Evolutionary conservation across 1,140 invertebrate genomes (phyloP), one percentile per base, ranked within the genome.

Genomic region (Euglossa dilemma): DNA sequence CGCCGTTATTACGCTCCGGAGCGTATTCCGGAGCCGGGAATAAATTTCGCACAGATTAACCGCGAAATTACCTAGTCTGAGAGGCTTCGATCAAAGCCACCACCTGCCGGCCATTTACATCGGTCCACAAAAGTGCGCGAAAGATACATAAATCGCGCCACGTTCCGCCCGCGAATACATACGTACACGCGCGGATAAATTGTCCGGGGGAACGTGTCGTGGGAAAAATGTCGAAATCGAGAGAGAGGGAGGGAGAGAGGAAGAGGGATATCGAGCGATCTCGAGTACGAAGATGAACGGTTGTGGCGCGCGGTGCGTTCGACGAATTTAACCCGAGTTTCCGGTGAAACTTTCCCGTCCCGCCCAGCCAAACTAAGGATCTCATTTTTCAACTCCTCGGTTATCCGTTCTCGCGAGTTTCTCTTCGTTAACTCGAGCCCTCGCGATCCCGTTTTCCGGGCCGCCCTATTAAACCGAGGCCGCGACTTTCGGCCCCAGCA

Each of bases 11-110:
- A 43, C n/a, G 47, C 28, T 43, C 45, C 14, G 67, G 23, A 47
- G n/a, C n/a, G n/a, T 25, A n/a, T n/a, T n/a, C 25, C 45, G 12
- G 52, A 43, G n/a, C 52, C 20, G 52, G 18, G 80, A 67, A 67
- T 76, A 67, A 82, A 76, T 82, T 82, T 82, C n/a, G 25, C 59
- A 1, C 54, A 5, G 73, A 23, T 63, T n/a, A 70, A 47, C 80
- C 72, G 20, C 59, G 52, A 57, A 82, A 82, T 82, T 82, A 82
- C 25, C 52, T 11, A 20, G 52, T 50, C 23, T 8, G 80, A 82
- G 69, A 76, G 66, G 52, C 47, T 76, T 57, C 73, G 80, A 82
- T 82, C 80, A 64, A 82, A 76, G 67, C 52, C 43, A 72, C 63
- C 52, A 82, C n/a, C 72, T 82, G 80, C 52, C 23, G 54, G 25